phyloP scores from a whole-genome alignment of 2,888 invertebrate genomes.

The Folsomia candida region DNA sequence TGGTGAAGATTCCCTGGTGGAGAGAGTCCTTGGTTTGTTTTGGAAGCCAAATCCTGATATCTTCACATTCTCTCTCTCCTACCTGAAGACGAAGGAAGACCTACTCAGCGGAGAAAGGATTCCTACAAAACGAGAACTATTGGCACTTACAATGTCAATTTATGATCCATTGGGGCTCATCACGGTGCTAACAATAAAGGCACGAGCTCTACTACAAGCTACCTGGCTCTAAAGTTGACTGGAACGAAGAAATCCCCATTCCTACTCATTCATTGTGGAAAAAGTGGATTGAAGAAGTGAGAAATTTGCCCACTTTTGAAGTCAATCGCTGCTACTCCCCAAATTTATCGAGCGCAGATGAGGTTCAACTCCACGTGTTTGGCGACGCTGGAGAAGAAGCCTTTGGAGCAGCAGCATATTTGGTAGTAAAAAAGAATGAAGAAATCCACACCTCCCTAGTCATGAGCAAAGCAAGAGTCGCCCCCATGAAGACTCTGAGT shows the following conservation, averaged over 20 bases:
- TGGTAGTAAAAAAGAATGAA: neutral
- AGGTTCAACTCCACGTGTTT: neutral
- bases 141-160: neutral
- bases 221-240: neutral
- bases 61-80: neutral
- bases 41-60: neutral
- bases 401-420: neutral
- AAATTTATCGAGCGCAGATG: neutral
- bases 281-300: neutral
- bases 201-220: neutral
- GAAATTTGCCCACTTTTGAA: neutral
- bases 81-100: neutral
- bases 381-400: neutral
- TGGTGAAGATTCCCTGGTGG: neutral
- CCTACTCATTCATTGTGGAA: neutral
- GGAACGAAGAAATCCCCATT: neutral
- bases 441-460: no score
- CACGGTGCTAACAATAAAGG: neutral
- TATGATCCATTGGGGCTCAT: neutral
- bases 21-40: neutral
- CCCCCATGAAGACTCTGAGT: neutral
- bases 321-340: neutral
- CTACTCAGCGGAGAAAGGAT: neutral
- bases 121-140: neutral
- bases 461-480: neutral